phyloP scores from a whole-genome alignment of 2,797 vertebrate genomes.

The Oreonectes daqikongensis region DNA sequence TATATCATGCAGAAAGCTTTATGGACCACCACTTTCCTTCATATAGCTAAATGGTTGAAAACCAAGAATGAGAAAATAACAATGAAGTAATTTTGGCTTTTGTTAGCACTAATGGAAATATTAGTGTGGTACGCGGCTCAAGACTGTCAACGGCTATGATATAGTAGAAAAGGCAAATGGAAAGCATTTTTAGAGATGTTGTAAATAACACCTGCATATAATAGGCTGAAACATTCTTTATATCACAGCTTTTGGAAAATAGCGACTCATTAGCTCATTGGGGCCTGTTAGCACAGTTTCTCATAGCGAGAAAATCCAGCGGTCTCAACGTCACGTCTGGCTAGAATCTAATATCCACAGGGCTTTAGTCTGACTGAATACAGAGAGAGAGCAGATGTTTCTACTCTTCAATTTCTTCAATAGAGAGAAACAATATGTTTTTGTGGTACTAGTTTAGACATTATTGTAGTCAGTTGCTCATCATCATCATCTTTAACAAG shows the following conservation, averaged over 20 bases:
- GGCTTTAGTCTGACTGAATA: neutral
- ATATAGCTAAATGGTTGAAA: neutral
- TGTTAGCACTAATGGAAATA: neutral
- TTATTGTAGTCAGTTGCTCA: no score
- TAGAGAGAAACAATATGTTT: constrained; percentile 6
- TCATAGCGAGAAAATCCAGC: constrained; percentile 12
- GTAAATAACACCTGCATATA: constrained; percentile 13
- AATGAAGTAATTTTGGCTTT: neutral
- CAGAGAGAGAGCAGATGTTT: constrained; percentile 42
- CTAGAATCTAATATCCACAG: constrained; percentile 27
- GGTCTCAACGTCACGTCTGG: constrained; percentile 21
- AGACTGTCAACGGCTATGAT: constrained; percentile 18
- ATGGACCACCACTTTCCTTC: neutral
- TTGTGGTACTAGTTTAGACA: constrained; percentile 1
- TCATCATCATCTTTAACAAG: no score
- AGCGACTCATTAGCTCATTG: constrained; percentile 29
- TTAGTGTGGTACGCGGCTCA: neutral
- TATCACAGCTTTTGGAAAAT: constrained; percentile 23
- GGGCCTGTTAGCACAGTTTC: constrained; percentile 13
- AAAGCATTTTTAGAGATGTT: constrained; percentile 31
- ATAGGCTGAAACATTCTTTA: neutral
- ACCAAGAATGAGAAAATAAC: neutral
- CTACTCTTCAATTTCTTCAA: constrained; percentile 11
- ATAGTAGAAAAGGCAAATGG: constrained; percentile 22
- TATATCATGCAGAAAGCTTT: constrained; percentile 7